These are phyloP conservation scores for Mobula hypostoma DNA, from an alignment of 2,113 vertebrate species.

Conservation along the genomic window DNA sequence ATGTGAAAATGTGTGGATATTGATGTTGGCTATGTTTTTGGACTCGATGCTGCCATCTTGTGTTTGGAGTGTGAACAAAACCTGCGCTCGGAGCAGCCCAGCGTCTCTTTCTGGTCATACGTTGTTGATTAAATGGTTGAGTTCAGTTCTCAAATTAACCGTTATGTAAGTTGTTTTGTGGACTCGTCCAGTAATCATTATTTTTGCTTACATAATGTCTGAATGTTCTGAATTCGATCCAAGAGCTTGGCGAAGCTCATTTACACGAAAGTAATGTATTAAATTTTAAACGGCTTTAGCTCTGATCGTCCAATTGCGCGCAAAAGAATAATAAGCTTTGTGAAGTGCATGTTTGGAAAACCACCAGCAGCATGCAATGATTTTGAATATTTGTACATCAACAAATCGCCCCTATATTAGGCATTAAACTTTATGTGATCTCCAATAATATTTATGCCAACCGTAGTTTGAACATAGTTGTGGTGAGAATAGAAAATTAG, in stretches of 20 bases:
- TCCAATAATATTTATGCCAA: not conserved
- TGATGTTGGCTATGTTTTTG: slow-evolving; percentile 9
- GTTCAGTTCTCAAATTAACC: slow-evolving; percentile 27
- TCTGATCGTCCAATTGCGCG: not conserved
- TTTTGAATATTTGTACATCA: not conserved
- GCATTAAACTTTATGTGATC: not conserved
- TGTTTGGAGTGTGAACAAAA: slow-evolving; percentile 19
- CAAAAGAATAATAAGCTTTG: not conserved
- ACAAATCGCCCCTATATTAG: not conserved
- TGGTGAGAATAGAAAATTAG: not conserved
- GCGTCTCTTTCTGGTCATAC: slow-evolving; percentile 2
- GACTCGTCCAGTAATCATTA: not conserved
- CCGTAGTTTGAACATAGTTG: not conserved
- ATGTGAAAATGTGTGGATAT: slow-evolving; percentile 24
- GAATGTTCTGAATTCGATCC: not conserved
- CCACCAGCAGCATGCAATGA: not conserved
- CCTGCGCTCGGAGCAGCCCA: not conserved
- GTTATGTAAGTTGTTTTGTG: not conserved
- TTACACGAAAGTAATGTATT: not conserved
- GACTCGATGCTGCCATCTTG: slow-evolving; percentile 28
- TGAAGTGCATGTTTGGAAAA: no score
- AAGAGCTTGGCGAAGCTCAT: not conserved
- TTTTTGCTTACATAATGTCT: not conserved
- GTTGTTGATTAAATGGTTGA: slow-evolving; percentile 29
- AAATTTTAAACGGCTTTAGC: not conserved